Evolutionary conservation across 2,113 vertebrate genomes (phyloP).

Genomic region (Muscicapa adusta): DNA sequence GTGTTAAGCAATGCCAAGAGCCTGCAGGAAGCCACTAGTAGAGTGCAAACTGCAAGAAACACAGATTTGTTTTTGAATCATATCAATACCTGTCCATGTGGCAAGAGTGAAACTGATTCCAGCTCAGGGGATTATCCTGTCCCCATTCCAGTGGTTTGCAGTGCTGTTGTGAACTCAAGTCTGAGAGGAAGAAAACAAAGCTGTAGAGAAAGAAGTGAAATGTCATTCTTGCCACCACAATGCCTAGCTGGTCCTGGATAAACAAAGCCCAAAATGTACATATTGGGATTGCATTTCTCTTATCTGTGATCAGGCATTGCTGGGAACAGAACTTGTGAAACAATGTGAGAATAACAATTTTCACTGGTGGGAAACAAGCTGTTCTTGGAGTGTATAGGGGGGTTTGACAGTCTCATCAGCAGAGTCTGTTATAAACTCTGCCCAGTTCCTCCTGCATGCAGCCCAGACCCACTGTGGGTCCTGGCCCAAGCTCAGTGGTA

Average conservation of each 20-base stretch:
- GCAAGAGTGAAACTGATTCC: not conserved
- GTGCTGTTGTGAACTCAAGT: not conserved
- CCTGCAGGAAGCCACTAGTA: not conserved
- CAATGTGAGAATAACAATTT: constrained; percentile 9
- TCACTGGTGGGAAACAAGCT: constrained; percentile 46
- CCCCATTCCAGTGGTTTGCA: not conserved
- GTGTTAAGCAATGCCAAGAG: not conserved
- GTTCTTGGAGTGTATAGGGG: not conserved
- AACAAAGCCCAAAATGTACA: not conserved
- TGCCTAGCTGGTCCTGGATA: not conserved
- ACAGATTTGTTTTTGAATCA: not conserved
- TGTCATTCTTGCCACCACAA: not conserved
- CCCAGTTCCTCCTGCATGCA: not conserved
- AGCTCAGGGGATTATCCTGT: not conserved
- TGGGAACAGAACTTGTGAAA: constrained; percentile 52
- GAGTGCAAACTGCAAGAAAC: not conserved
- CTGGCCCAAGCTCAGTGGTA: not conserved
- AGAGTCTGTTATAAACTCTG: not conserved
- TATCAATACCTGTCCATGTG: not conserved
- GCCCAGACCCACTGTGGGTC: not conserved
- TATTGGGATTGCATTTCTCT: constrained; percentile 4
- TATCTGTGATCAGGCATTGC: not conserved
- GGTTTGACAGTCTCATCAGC: not conserved
- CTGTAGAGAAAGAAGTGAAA: not conserved
- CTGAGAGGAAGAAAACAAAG: not conserved